Conservation (phyloP, 1,140 invertebrate genomes). For the Centruroides vittatus region DNA sequence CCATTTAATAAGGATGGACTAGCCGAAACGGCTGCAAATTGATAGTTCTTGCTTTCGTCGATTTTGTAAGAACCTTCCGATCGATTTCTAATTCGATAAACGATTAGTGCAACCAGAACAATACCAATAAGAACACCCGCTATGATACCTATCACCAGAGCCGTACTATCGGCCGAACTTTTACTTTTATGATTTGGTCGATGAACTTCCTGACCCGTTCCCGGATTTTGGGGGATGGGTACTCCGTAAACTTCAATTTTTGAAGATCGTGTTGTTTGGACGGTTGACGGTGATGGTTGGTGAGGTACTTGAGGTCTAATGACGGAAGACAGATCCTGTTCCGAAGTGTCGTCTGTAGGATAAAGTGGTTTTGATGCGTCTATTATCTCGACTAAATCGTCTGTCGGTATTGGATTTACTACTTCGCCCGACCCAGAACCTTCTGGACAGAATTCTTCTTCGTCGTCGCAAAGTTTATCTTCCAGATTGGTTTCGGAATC, state of each 20-base stretch:
- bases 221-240: not conserved
- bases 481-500: slow-evolving; percentile 30
- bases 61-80: slow-evolving; percentile 79
- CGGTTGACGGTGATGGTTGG: not conserved
- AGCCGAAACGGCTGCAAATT: slow-evolving; percentile 22
- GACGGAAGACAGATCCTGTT: not conserved
- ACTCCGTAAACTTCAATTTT: slow-evolving; percentile 12
- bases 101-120: slow-evolving; percentile 72
- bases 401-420: not conserved
- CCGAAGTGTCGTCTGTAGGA: too few relatives aligned
- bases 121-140: slow-evolving; percentile 80
- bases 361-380: too few relatives aligned
- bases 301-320: slow-evolving; percentile 3
- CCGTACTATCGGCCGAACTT: slow-evolving; percentile 29
- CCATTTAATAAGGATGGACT: slow-evolving; percentile 11
- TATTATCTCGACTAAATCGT: not conserved
- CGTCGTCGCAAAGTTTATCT: slow-evolving; percentile 9
- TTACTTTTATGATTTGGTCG: slow-evolving; percentile 8
- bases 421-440: not conserved
- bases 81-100: slow-evolving; percentile 74
- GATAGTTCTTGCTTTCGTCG: slow-evolving; percentile 51
- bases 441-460: slow-evolving; percentile 5
- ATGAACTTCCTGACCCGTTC: slow-evolving; percentile 1
- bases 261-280: slow-evolving; percentile 3
- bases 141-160: slow-evolving; percentile 70